Conservation (phyloP, 2,113 vertebrate species). For the Propithecus coquereli region DNA sequence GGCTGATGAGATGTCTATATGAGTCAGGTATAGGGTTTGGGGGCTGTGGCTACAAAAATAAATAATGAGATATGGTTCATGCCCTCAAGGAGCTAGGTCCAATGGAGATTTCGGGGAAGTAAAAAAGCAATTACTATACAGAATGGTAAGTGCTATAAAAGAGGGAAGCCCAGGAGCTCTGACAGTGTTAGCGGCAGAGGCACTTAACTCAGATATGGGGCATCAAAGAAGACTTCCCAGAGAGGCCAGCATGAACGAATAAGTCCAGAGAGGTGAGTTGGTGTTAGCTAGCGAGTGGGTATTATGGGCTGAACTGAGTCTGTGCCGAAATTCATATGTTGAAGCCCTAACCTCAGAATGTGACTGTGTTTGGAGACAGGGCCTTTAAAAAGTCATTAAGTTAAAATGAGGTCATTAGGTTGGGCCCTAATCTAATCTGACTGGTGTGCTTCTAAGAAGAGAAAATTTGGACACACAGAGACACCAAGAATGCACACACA, state of each 20-base stretch:
- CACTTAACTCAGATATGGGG: not conserved
- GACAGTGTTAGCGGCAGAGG: not conserved
- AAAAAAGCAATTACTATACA: not conserved
- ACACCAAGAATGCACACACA: accelerated
- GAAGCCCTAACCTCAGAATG: not conserved
- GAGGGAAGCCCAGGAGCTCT: not conserved
- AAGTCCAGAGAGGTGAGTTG: not conserved
- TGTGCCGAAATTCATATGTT: not conserved
- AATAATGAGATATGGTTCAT: not conserved
- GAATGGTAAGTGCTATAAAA: not conserved
- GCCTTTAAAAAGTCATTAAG: not conserved
- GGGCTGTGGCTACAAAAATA: not conserved
- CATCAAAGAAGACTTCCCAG: not conserved
- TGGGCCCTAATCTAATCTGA: not conserved
- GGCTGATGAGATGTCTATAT: not conserved
- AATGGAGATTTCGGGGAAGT: not conserved
- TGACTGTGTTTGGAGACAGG: not conserved
- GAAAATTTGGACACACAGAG: not conserved
- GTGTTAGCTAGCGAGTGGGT: not conserved
- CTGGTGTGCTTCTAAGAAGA: not conserved
- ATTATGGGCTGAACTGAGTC: not conserved
- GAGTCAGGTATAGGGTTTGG: not conserved
- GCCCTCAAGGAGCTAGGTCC: not conserved
- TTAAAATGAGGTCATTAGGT: not conserved
- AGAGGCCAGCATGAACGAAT: not conserved